Base-by-base conservation (phyloP, 2,888 invertebrate species). In the Megastigmus dorsalis region DNA sequence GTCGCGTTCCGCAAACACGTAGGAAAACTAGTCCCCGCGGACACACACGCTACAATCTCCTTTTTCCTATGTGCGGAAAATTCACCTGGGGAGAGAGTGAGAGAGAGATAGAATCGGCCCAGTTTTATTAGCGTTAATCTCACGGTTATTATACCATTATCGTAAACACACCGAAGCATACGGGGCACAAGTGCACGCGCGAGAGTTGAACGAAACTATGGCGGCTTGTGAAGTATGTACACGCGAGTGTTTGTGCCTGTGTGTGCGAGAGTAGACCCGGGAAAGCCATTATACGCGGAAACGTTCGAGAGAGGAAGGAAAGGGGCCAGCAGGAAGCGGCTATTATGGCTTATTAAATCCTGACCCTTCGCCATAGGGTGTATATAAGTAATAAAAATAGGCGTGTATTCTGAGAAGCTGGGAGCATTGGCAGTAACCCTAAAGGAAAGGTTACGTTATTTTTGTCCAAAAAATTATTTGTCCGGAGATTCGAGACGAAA, bases 81-180 rank as follows among this genome's bases (percentile, higher is more conserved):
- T 57, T 33, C 36, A 10, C 43, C 30, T 33, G 43, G 23, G 54
- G 50, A 10, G 50, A n/a, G n/a, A n/a, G n/a, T n/a, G n/a, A n/a
- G n/a, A n/a, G n/a, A n/a, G n/a, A n/a, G n/a, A n/a, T n/a, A n/a
- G n/a, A 43, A 45, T 67, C 1, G 74, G 66, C n/a, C 50, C 38
- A 67, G 45, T 73, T 70, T 76, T 74, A 73, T 76, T 74, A 52
- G 48, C 55, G 52, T 55, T 74, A 67, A 76, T 70, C 70, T 74
- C 57, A 54, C 55, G 43, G 43, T 66, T 69, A 70, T 76, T 57
- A n/a, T n/a, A 20, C 66, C 60, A 62, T 74, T 60, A 76, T 59
- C 52, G 67, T 67, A 67, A 67, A 60, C 62, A 26, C 15, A 10
- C 26, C 20, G n/a, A 6, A 4, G 15, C 4, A 9, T 9, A 3